Conservation (phyloP, 1,140 invertebrate species). For the Gryllus bimaculatus region DNA sequence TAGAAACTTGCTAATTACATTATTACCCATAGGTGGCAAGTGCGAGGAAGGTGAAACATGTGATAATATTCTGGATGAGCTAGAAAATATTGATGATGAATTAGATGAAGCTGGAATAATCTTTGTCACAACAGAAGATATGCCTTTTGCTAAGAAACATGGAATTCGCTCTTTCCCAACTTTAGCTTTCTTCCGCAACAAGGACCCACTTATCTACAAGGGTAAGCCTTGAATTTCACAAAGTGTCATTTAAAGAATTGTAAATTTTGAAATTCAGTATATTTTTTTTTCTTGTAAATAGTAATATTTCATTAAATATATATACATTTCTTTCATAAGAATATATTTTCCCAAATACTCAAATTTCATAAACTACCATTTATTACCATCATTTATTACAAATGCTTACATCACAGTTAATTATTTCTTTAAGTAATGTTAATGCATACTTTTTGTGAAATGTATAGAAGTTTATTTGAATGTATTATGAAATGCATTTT, state of each 20-base stretch:
- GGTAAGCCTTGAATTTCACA: conserved; percentile 30
- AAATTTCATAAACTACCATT: too few relatives aligned
- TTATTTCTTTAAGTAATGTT: too few relatives aligned
- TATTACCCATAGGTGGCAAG: conserved; percentile 49
- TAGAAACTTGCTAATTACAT: too few relatives aligned
- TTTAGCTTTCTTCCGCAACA: conserved; percentile 84
- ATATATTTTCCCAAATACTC: too few relatives aligned
- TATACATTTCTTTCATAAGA: too few relatives aligned
- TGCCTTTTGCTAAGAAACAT: conserved; percentile 68
- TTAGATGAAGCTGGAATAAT: conserved; percentile 87
- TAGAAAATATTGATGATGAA: conserved; percentile 91
- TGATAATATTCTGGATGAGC: conserved; percentile 70
- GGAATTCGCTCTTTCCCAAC: conserved; percentile 76
- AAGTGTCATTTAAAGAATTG: not conserved
- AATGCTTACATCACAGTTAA: too few relatives aligned
- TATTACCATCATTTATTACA: too few relatives aligned
- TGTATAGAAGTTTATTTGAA: too few relatives aligned
- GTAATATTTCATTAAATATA: too few relatives aligned
- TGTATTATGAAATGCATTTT: not conserved
- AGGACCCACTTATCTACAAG: conserved; percentile 68
- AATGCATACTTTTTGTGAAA: too few relatives aligned
- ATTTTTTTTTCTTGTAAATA: not conserved
- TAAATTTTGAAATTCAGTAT: not conserved
- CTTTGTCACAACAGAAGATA: conserved; percentile 86
- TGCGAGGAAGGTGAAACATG: conserved; percentile 81